Evolutionary conservation across 2,113 vertebrate species (phyloP), one percentile per base, ranked within the genome.

Genomic region (Mugil cephalus): DNA sequence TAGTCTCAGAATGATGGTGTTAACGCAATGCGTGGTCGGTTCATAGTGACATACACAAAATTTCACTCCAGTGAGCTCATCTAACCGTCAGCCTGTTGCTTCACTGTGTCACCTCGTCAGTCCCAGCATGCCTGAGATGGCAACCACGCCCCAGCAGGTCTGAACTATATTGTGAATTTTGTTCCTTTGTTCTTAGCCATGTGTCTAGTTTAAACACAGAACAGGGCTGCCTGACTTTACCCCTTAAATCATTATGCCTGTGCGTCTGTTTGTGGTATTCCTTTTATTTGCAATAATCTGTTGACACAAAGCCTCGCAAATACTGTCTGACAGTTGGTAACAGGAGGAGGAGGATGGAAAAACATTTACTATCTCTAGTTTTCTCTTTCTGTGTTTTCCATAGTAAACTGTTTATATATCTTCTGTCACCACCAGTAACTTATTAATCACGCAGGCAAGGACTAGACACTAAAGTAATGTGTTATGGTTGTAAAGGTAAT

Each of bases 271-370:
- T 68, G 43, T 53, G 56, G 51, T n/a, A n/a, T 80, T 63, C 18
- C 46, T 77, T 69, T 82, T 21, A 52, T 87, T 73, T 77, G 62
- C 54, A 63, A 53, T 70, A 35, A 88, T 80, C 40, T 74, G 72
- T 81, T 87, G 77, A 84, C 55, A 81, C 66, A 42, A 69, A 48
- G 48, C 46, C 61, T 71, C 45, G 7, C 21, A 85, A 69, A 74
- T 71, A 24, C 43, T 10, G 6, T 14, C 73, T 48, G 67, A 69
- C 81, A 66, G 67, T 39, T 40, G 14, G 21, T 56, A 47, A 79
- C 54, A 56, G 38, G 52, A 38, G 53, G 53, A 54, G 45, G 52
- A 70, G 21, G 36, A 64, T 0, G 59, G 56, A 70, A 61, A 73
- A 77, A 40, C 52, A 55, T 68, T 69, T 35, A 10, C 58, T 3